A percentile compares a stretch with the other conserved stretches of the same genome.
phyloP scores from a whole-genome alignment of 2,113 vertebrate species.

The Hyperopisus bebe region DNA sequence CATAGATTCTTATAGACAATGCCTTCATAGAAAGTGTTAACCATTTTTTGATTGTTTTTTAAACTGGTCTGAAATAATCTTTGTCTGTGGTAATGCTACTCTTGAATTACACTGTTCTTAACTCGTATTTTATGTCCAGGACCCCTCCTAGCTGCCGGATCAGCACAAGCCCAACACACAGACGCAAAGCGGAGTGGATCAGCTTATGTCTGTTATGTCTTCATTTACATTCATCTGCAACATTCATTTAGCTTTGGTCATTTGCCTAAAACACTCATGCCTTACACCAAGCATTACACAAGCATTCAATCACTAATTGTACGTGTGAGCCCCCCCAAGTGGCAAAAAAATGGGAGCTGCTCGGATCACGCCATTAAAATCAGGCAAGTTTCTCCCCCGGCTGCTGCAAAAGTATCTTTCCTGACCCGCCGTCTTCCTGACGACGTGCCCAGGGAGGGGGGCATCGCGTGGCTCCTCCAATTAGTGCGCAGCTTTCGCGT shows the following conservation, averaged over 20 bases:
- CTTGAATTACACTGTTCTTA: neutral
- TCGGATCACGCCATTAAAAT: neutral
- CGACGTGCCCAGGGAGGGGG: neutral
- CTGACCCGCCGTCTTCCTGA: neutral
- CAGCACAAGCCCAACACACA: neutral
- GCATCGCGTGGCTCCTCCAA: neutral
- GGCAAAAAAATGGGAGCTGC: neutral
- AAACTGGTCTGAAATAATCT: neutral
- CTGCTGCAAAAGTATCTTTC: too few relatives aligned
- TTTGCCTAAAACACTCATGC: neutral
- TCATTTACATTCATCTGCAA: neutral
- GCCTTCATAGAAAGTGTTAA: too few relatives aligned
- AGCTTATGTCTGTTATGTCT: neutral
- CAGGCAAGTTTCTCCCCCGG: neutral
- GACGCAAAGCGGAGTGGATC: neutral
- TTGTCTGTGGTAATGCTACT: neutral
- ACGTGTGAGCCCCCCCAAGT: neutral
- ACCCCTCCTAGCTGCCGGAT: neutral
- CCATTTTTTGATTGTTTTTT: neutral
- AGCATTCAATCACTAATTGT: neutral
- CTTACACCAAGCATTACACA: neutral
- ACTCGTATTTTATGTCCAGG: neutral
- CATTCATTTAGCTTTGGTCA: neutral
- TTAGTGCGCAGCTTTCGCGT: neutral
- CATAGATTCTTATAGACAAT: neutral